A percentile compares a stretch with the other conserved stretches of the same genome.
These are phyloP conservation scores for Prunella fulvescens DNA, from an alignment of 2,113 vertebrate species.

Conservation along the genomic window DNA sequence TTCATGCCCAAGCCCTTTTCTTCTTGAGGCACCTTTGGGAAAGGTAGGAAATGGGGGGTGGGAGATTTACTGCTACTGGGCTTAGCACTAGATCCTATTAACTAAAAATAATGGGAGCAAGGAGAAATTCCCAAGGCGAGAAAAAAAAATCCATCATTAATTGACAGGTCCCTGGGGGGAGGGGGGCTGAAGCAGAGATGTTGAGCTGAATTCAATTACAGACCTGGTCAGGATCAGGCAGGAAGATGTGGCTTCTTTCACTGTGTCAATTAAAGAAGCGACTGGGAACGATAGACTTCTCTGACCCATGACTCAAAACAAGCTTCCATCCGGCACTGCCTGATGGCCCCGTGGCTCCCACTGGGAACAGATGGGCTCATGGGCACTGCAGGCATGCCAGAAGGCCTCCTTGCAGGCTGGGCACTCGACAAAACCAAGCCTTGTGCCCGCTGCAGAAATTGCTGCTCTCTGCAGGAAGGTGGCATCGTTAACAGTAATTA, in stretches of 20 bases:
- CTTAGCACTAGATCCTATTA: slow-evolving; percentile 2
- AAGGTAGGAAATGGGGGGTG: not conserved
- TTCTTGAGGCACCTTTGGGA: not conserved
- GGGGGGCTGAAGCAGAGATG: not conserved
- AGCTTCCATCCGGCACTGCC: slow-evolving; percentile 36
- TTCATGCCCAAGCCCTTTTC: not conserved
- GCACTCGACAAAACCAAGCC: not conserved
- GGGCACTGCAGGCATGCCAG: not conserved
- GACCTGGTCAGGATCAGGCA: not conserved
- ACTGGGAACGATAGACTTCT: slow-evolving; percentile 9
- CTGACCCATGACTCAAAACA: slow-evolving; percentile 15
- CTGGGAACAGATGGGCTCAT: slow-evolving; percentile 39
- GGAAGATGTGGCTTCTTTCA: slow-evolving; percentile 55
- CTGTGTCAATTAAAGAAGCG: slow-evolving; percentile 36
- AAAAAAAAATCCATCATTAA: slow-evolving; percentile 21
- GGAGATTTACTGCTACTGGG: not conserved
- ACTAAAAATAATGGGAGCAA: slow-evolving; percentile 37
- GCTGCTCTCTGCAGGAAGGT: slow-evolving; percentile 45
- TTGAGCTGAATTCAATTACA: slow-evolving; percentile 53
- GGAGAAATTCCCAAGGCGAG: slow-evolving; percentile 8
- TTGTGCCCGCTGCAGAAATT: slow-evolving; percentile 11
- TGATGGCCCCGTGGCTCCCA: slow-evolving; percentile 15
- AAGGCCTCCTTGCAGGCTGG: slow-evolving; percentile 22
- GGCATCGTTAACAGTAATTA: slow-evolving; percentile 41
- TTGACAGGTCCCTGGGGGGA: not conserved